Percentiles rank a stretch among this genome's conserved stretches.
Conservation (phyloP, 2,113 vertebrate species). For the Hypanus sabinus region DNA sequence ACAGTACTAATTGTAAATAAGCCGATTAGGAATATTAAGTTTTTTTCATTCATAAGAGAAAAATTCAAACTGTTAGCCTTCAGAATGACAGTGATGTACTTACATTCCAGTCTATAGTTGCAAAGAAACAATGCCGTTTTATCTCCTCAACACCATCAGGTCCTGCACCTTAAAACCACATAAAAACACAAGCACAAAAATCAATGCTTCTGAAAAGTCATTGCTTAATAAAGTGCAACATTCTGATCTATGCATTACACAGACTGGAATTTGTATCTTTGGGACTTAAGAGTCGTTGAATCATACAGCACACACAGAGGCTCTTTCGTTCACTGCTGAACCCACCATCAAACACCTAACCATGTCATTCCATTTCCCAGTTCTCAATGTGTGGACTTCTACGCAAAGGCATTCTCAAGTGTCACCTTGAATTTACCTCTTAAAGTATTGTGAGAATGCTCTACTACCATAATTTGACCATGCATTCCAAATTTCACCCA, state of each 20-base stretch:
- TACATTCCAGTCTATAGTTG: slow-evolving; percentile 85
- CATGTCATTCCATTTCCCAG: no score
- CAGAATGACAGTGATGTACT: slow-evolving; percentile 48
- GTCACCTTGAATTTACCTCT: no score
- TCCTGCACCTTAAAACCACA: slow-evolving; percentile 70
- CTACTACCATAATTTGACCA: no score
- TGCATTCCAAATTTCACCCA: no score
- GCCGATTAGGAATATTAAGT: neutral
- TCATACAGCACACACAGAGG: no score
- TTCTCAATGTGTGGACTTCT: no score
- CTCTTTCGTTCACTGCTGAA: no score
- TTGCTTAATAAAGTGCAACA: neutral
- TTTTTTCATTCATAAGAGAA: neutral
- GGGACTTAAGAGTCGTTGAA: no score
- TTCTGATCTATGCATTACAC: neutral
- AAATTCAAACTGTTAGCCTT: neutral
- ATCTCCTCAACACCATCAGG: slow-evolving; percentile 89
- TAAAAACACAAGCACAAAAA: neutral
- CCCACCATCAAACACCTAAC: no score
- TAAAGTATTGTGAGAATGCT: no score
- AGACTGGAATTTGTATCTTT: neutral
- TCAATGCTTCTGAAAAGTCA: slow-evolving; percentile 1
- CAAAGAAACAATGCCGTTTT: slow-evolving; percentile 85
- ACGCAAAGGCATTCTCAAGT: no score
- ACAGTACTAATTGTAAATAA: neutral